phyloP scores from a whole-genome alignment of 2,113 vertebrate species.

The Panthera leo region DNA sequence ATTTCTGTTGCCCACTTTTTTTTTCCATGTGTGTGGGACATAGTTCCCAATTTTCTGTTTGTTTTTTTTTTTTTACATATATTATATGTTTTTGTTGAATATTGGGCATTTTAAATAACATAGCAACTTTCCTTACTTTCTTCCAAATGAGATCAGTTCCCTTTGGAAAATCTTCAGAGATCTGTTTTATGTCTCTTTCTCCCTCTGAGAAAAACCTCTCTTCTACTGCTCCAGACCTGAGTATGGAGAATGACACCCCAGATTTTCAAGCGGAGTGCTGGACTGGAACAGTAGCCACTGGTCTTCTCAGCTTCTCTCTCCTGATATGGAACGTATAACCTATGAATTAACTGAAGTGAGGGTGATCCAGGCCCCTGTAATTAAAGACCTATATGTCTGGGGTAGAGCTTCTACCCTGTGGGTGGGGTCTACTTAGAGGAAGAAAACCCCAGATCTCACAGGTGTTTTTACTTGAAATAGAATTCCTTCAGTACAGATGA shows the following conservation, averaged over 20 bases:
- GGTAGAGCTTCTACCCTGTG: neutral
- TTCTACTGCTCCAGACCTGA: neutral
- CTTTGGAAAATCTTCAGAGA: neutral
- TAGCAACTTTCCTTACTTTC: neutral
- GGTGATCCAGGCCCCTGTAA: neutral
- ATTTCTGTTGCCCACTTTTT: neutral
- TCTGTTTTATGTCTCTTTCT: neutral
- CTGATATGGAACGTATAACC: neutral
- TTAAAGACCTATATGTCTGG: neutral
- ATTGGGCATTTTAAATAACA: neutral
- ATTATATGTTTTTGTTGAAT: neutral
- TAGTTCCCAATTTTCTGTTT: neutral
- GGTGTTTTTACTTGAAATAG: neutral
- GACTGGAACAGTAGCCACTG: neutral
- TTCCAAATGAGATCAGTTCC: neutral
- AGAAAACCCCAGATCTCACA: neutral
- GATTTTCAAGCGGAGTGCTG: neutral
- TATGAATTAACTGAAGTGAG: neutral
- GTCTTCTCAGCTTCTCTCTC: neutral
- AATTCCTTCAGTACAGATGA: neutral
- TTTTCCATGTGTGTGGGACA: neutral
- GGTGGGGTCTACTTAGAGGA: neutral
- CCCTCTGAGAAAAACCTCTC: neutral
- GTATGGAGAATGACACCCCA: neutral
- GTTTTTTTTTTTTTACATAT: neutral